Conservation (phyloP, 2,113 vertebrate species). For the Crypturellus undulatus region DNA sequence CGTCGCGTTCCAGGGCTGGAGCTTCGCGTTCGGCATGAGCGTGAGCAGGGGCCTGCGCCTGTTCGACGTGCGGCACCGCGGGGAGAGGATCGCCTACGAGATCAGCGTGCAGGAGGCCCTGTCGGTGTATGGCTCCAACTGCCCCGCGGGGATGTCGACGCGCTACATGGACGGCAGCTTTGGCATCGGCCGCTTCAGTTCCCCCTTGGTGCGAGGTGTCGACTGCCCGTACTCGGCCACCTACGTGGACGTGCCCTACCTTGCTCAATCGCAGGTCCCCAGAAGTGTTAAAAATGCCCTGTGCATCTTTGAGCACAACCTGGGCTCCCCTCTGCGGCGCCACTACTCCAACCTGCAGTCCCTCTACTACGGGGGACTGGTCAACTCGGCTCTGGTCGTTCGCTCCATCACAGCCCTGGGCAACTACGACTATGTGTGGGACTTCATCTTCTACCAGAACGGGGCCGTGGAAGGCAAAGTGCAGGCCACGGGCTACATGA, state of each 20-base stretch:
- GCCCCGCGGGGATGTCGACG: conserved; percentile 83
- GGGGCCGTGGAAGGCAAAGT: conserved; percentile 88
- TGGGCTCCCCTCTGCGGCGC: conserved; percentile 84
- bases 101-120: conserved; percentile 90
- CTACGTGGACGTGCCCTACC: conserved; percentile 79
- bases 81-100: conserved; percentile 86
- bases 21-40: conserved; percentile 88
- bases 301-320: conserved; percentile 87
- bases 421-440: conserved; percentile 90
- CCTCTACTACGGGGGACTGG: conserved; percentile 84
- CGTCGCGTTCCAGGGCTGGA: conserved; percentile 85
- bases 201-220: conserved; percentile 84
- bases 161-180: conserved; percentile 89
- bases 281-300: conserved; percentile 79
- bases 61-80: conserved; percentile 84
- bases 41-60: conserved; percentile 83
- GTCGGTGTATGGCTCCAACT: conserved; percentile 86
- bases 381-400: conserved; percentile 85
- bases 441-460: conserved; percentile 89
- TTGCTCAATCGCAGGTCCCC: conserved; percentile 69
- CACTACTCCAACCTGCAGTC: conserved; percentile 85
- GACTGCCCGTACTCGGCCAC: conserved; percentile 87
- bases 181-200: conserved; percentile 84
- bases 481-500: conserved; percentile 87
- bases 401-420: conserved; percentile 85